phyloP scores from a whole-genome alignment of 2,113 vertebrate species.

The Poicephalus meyeri region DNA sequence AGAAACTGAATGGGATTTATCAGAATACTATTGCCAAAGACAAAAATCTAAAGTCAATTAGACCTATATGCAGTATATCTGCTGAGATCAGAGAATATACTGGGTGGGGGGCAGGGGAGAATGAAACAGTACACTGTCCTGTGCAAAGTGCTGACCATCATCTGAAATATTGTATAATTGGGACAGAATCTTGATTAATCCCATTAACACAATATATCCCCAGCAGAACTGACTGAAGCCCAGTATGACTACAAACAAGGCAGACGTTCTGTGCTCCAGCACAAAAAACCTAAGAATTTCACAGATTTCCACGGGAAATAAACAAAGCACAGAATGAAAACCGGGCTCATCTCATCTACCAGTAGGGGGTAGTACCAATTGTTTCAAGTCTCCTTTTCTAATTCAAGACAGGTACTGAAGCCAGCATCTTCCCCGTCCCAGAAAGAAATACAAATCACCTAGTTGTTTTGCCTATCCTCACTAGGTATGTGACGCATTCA shows the following conservation, averaged over 20 bases:
- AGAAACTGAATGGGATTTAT: neutral
- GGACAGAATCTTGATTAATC: neutral
- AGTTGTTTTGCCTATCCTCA: neutral
- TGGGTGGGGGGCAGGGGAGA: neutral
- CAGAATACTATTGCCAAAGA: neutral
- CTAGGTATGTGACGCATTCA: neutral
- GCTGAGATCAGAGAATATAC: neutral
- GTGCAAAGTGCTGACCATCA: neutral
- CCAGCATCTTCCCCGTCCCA: neutral
- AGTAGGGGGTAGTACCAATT: neutral
- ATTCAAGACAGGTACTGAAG: neutral
- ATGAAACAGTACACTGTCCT: neutral
- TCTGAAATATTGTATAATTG: neutral
- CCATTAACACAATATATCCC: neutral
- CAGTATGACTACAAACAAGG: neutral
- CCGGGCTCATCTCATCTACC: neutral
- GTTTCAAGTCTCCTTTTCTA: neutral
- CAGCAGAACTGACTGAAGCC: neutral
- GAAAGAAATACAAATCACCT: neutral
- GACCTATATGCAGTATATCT: neutral
- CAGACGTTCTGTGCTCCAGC: neutral
- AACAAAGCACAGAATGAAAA: neutral
- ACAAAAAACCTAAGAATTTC: neutral
- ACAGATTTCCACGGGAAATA: neutral
- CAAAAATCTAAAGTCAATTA: neutral